These are phyloP conservation scores for Synanthedon andrenaeformis DNA, from an alignment of 2,888 invertebrate species.

Conservation along the genomic window DNA sequence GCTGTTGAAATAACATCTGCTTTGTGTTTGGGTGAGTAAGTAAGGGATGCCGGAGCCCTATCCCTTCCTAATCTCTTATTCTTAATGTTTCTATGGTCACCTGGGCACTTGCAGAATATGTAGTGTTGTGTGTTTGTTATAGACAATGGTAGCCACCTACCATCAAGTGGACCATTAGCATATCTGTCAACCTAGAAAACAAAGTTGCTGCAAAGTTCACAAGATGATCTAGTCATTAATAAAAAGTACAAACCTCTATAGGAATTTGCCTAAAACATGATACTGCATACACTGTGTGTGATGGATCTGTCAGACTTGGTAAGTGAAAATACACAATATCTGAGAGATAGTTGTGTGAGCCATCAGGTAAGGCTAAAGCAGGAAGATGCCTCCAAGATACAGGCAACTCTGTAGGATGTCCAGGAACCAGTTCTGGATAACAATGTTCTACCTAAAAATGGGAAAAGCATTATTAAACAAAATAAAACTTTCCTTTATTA, in stretches of 20 bases:
- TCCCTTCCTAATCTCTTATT: too few relatives aligned
- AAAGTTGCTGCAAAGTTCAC: too few relatives aligned
- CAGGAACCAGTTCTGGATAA: conserved; percentile 87
- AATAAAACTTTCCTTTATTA: not conserved
- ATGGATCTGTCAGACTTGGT: conserved; percentile 86
- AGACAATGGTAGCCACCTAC: too few relatives aligned
- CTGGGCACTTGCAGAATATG: too few relatives aligned
- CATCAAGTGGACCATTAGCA: too few relatives aligned
- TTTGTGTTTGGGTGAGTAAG: too few relatives aligned
- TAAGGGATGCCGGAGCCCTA: too few relatives aligned
- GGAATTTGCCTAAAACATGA: conserved; percentile 98
- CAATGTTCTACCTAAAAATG: conserved; percentile 84
- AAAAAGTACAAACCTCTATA: conserved; percentile 75
- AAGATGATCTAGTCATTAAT: not conserved
- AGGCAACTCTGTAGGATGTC: conserved; percentile 85
- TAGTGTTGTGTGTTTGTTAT: too few relatives aligned
- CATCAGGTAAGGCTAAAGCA: conserved; percentile 97
- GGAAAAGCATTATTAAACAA: not conserved
- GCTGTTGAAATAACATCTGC: too few relatives aligned
- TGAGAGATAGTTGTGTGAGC: conserved; percentile 95
- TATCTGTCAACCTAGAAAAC: too few relatives aligned
- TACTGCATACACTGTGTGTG: conserved; percentile 92
- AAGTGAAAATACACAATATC: conserved; percentile 97
- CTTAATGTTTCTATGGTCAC: too few relatives aligned
- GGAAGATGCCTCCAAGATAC: conserved; percentile 95